These are phyloP conservation scores for Eupithecia abbreviata DNA, from an alignment of 2,888 invertebrate species.

Conservation along the genomic window DNA sequence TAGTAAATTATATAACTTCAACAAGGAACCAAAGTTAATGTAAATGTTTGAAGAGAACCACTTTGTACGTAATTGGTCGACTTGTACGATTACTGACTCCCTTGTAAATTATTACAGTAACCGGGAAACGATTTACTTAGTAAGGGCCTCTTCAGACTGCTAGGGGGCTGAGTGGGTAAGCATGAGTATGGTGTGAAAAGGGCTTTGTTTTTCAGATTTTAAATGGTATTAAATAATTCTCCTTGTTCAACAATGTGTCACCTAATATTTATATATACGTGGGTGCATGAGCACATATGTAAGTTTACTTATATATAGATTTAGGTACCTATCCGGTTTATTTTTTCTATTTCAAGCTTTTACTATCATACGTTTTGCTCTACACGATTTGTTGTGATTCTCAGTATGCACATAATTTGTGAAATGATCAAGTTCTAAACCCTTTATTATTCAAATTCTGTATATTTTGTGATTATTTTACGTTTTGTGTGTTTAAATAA, in stretches of 20 bases:
- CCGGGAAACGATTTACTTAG: conserved; percentile 8
- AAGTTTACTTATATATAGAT: no score
- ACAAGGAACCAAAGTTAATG: neutral
- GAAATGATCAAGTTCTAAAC: no score
- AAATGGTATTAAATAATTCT: neutral
- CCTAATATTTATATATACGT: no score
- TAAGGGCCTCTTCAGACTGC: conserved; percentile 4
- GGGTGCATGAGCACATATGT: no score
- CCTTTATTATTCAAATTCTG: no score
- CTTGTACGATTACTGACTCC: conserved; percentile 12
- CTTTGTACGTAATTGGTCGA: neutral
- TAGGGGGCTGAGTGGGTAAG: conserved; percentile 11
- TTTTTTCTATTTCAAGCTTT: no score
- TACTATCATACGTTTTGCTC: no score
- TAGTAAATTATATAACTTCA: neutral
- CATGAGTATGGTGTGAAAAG: neutral
- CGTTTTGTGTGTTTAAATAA: no score
- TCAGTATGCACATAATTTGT: no score
- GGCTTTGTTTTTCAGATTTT: neutral
- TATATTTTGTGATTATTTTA: no score
- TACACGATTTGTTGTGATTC: no score
- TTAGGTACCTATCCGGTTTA: no score
- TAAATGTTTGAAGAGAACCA: conserved; percentile 4
- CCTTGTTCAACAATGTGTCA: neutral
- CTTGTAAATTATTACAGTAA: conserved; percentile 1